These are phyloP conservation scores for Propsilocerus akamusi DNA, from an alignment of 1,140 invertebrate genomes.

Conservation along the genomic window DNA sequence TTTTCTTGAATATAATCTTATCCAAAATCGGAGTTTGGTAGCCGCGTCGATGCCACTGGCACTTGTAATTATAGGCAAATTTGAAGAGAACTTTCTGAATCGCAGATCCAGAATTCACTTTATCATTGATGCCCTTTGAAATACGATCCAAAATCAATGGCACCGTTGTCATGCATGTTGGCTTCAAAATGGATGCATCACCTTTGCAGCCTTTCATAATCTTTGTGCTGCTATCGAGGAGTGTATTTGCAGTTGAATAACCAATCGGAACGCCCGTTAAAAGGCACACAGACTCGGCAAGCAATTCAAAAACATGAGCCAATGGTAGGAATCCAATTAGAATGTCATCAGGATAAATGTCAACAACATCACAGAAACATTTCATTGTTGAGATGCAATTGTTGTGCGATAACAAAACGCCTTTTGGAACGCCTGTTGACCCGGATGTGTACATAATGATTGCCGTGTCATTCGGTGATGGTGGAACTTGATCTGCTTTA, in stretches of 20 bases:
- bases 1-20: slow-evolving; percentile 54
- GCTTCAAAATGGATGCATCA: slow-evolving; percentile 75
- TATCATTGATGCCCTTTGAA: slow-evolving; percentile 86
- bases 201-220: slow-evolving; percentile 83
- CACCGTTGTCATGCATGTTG: slow-evolving; percentile 88
- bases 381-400: slow-evolving; percentile 82
- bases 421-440: slow-evolving; percentile 81
- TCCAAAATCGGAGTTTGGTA: slow-evolving; percentile 72
- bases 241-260: slow-evolving; percentile 86
- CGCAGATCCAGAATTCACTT: slow-evolving; percentile 57
- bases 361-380: slow-evolving; percentile 65
- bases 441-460: slow-evolving; percentile 96
- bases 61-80: slow-evolving; percentile 84
- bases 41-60: slow-evolving; percentile 62
- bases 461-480: slow-evolving; percentile 55
- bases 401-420: slow-evolving; percentile 67
- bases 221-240: slow-evolving; percentile 90
- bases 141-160: slow-evolving; percentile 93
- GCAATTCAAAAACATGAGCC: slow-evolving; percentile 92
- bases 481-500: slow-evolving; percentile 32
- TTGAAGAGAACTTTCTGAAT: slow-evolving; percentile 68
- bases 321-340: slow-evolving; percentile 92
- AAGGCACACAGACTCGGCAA: slow-evolving; percentile 55
- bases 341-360: slow-evolving; percentile 51
- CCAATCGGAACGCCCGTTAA: slow-evolving; percentile 83